Percentiles rank a stretch among this genome's conserved stretches.
These are phyloP conservation scores for Gambusia yucatana DNA, from an alignment of 2,797 vertebrate genomes.

Conservation along the genomic window DNA sequence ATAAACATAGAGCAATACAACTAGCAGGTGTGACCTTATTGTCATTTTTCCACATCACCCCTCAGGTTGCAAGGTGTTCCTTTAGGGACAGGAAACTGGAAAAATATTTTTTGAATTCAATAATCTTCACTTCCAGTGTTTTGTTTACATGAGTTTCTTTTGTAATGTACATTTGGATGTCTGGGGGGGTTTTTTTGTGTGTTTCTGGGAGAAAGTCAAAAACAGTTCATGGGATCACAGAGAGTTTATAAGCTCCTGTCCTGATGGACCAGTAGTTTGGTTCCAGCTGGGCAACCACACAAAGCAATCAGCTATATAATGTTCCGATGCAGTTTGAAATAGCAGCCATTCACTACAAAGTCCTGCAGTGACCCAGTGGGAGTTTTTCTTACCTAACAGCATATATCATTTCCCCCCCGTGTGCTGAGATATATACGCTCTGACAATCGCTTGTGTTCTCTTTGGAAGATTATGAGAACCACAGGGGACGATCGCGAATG, in stretches of 20 bases:
- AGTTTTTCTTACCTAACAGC: conserved; percentile 36
- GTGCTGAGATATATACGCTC: conserved; percentile 32
- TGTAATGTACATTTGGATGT: conserved; percentile 17
- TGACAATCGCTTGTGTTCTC: conserved; percentile 37
- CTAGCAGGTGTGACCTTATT: too few relatives aligned
- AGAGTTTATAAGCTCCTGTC: conserved; percentile 24
- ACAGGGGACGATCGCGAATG: conserved; percentile 45
- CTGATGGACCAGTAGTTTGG: conserved; percentile 36
- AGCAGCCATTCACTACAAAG: conserved; percentile 46
- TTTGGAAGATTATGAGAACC: conserved; percentile 62
- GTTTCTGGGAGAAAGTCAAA: conserved; percentile 18
- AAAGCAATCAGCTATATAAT: conserved; percentile 61
- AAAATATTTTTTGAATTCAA: background rate
- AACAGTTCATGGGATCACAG: conserved; percentile 33
- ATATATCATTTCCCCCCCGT: conserved; percentile 28
- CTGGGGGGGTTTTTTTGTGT: conserved; percentile 5
- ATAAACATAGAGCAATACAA: too few relatives aligned
- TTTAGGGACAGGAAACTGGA: background rate
- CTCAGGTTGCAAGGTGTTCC: conserved; percentile 2
- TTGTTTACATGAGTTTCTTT: background rate
- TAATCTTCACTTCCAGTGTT: background rate
- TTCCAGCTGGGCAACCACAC: conserved; percentile 41
- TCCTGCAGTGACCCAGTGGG: conserved; percentile 42
- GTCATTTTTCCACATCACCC: background rate
- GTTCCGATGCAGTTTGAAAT: conserved; percentile 50